Percentiles rank a stretch among this genome's conserved stretches.
Evolutionary conservation across 2,797 vertebrate species (phyloP).

Genomic region (Coregonus suidteri): DNA sequence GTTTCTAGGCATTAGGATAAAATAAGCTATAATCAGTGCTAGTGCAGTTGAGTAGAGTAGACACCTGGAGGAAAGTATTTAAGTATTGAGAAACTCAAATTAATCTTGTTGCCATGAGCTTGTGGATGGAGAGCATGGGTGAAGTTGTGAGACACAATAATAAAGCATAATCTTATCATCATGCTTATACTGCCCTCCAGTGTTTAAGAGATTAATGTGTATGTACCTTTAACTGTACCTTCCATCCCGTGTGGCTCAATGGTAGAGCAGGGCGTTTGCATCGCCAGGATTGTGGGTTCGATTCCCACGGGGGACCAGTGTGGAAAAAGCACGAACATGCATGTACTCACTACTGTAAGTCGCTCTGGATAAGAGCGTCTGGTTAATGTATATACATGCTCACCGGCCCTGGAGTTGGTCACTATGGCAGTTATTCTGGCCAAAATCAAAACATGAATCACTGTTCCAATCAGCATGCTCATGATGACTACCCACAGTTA

Average conservation of each 20-base stretch:
- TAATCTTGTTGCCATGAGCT: background rate
- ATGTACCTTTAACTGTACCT: slow-evolving; percentile 21
- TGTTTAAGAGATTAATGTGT: slow-evolving; percentile 27
- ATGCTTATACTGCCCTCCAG: slow-evolving; percentile 69
- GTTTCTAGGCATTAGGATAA: no score
- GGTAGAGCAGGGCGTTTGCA: no score
- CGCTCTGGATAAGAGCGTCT: no score
- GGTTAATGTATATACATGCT: no score
- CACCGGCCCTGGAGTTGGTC: slow-evolving; percentile 29
- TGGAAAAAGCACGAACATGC: no score
- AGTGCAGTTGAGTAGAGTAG: background rate
- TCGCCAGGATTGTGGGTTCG: no score
- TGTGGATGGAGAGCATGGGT: background rate
- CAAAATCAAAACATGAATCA: slow-evolving; percentile 26
- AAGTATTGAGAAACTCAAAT: background rate
- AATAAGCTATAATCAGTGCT: background rate
- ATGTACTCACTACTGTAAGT: no score
- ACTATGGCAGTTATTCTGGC: slow-evolving; percentile 24
- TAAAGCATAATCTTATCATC: background rate
- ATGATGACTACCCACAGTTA: slow-evolving; percentile 37
- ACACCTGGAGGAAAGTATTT: background rate
- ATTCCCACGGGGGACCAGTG: no score
- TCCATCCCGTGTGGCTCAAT: no score
- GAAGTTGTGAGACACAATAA: background rate
- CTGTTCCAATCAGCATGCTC: slow-evolving; percentile 11